A percentile compares a stretch with the other conserved stretches of the same genome.
phyloP scores from a whole-genome alignment of 2,888 invertebrate species.

The Pyrrhosoma nymphula region DNA sequence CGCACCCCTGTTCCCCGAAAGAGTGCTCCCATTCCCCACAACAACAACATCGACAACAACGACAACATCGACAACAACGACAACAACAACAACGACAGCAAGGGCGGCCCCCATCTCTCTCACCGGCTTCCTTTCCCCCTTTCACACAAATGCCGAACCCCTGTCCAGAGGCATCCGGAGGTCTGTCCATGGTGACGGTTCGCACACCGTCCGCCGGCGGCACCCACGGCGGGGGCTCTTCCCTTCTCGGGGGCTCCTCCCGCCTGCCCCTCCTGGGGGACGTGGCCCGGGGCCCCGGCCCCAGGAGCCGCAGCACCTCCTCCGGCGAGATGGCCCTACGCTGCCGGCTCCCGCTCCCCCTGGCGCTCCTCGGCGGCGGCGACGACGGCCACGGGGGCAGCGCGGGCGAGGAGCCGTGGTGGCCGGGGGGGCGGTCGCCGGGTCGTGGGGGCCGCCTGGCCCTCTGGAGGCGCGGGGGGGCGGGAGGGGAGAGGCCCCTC shows the following conservation, averaged over 20 bases:
- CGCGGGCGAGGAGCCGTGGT: slow-evolving; percentile 70
- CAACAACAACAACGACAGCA: too few relatives aligned
- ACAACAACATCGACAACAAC: too few relatives aligned
- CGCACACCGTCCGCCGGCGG: slow-evolving; percentile 79
- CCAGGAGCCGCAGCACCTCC: slow-evolving; percentile 81
- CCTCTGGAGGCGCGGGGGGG: slow-evolving; percentile 90
- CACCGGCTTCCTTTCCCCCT: slow-evolving; percentile 94
- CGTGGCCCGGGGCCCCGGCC: slow-evolving; percentile 73
- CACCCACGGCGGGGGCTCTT: slow-evolving; percentile 74
- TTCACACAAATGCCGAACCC: slow-evolving; percentile 95
- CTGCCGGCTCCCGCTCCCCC: slow-evolving; percentile 82
- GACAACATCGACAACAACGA: too few relatives aligned
- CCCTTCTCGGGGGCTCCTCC: slow-evolving; percentile 77
- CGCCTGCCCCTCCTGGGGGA: background rate
- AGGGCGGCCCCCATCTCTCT: slow-evolving; percentile 71
- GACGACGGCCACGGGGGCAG: slow-evolving; percentile 69
- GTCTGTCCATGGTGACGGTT: slow-evolving; percentile 91
- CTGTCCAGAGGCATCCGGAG: slow-evolving; percentile 84
- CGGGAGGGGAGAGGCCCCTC: slow-evolving; percentile 83
- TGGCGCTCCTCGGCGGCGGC: slow-evolving; percentile 52
- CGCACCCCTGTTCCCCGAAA: too few relatives aligned
- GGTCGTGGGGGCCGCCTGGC: slow-evolving; percentile 80
- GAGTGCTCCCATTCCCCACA: too few relatives aligned
- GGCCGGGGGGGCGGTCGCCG: slow-evolving; percentile 75
- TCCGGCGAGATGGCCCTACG: slow-evolving; percentile 91